Evolutionary conservation across 1,140 invertebrate species (phyloP).

Genomic region (Penaeus chinensis): DNA sequence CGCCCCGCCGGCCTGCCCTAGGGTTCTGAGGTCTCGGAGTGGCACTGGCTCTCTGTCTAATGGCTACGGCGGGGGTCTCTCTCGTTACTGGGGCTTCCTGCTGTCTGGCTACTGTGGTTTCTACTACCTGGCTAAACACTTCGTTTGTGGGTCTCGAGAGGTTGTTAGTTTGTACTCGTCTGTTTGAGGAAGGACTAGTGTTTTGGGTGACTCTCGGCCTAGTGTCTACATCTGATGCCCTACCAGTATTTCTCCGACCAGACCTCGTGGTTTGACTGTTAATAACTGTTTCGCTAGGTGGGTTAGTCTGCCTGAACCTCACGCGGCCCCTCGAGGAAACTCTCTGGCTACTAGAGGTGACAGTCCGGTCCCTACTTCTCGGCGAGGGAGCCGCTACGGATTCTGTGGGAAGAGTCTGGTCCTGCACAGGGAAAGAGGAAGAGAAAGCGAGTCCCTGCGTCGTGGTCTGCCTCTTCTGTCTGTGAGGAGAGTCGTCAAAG

Average conservation of each 20-base stretch:
- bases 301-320: constrained; percentile 33
- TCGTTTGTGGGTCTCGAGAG: too few species aligned
- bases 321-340: constrained; percentile 41
- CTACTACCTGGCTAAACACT: too few species aligned
- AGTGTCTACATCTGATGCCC: not conserved
- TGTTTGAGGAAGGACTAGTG: not conserved
- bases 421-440: constrained; percentile 20
- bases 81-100: not conserved
- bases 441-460: not conserved
- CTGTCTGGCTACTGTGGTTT: not conserved
- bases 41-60: constrained; percentile 14
- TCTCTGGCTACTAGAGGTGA: not conserved
- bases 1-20: not conserved
- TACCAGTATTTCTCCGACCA: not conserved
- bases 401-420: constrained; percentile 1
- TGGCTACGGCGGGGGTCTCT: too few species aligned
- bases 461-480: constrained; percentile 43
- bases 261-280: not conserved
- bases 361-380: constrained; percentile 21
- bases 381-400: constrained; percentile 27
- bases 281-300: not conserved
- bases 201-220: not conserved
- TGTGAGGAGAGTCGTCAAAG: constrained; percentile 5
- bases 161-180: not conserved
- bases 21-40: not conserved